Conservation (phyloP, 2,888 invertebrate genomes). For the Yponomeuta cagnagella region DNA sequence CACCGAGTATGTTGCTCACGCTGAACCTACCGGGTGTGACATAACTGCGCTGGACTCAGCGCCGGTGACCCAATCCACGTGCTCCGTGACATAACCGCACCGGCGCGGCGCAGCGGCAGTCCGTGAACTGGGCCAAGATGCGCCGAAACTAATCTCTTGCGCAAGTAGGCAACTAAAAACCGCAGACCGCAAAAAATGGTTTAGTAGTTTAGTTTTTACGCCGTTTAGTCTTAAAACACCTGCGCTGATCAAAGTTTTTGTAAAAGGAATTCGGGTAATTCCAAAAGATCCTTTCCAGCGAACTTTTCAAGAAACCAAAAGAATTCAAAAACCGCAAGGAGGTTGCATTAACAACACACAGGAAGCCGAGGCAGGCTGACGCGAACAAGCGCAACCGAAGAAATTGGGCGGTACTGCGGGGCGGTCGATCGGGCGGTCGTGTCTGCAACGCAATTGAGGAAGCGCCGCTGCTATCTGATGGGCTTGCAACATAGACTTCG, state of each 20-base stretch:
- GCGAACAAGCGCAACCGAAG: conserved; percentile 36
- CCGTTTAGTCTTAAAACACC: no score
- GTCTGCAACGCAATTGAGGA: conserved; percentile 50
- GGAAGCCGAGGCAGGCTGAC: conserved; percentile 33
- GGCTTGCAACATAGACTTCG: conserved; percentile 33
- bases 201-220: not conserved
- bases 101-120: conserved; percentile 27
- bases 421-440: conserved; percentile 19
- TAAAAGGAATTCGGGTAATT: not conserved
- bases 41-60: conserved; percentile 50
- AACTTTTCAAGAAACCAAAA: not conserved
- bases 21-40: conserved; percentile 44
- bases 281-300: not conserved
- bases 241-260: no score
- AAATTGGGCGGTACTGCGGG: conserved; percentile 42
- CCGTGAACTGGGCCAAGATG: conserved; percentile 62
- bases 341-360: conserved; percentile 36
- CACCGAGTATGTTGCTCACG: conserved; percentile 28
- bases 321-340: conserved; percentile 22
- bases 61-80: conserved; percentile 58
- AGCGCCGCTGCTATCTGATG: conserved; percentile 31
- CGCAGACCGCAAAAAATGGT: not conserved
- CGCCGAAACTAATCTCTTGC: conserved; percentile 55
- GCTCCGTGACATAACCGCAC: conserved; percentile 43
- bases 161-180: conserved; percentile 26